phyloP scores from a whole-genome alignment of 2,113 vertebrate species.

The Anolis sagrei region DNA sequence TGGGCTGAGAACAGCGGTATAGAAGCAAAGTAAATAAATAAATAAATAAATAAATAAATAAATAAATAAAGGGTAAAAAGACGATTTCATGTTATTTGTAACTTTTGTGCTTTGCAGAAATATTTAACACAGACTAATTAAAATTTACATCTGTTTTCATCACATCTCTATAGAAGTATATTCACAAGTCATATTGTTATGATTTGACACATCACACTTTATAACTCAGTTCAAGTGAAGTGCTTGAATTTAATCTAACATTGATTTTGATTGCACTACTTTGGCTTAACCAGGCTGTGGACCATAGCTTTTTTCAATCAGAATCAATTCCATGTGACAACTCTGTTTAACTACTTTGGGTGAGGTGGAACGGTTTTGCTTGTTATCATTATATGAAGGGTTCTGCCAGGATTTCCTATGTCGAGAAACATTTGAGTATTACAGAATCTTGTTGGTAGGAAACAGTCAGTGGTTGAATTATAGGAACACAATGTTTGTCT shows the following conservation, averaged over 20 bases:
- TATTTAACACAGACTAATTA: background rate
- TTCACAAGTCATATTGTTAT: background rate
- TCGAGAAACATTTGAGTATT: conserved; percentile 14
- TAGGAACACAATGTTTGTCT: conserved; percentile 8
- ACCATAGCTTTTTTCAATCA: conserved; percentile 12
- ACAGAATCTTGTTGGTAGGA: conserved; percentile 7
- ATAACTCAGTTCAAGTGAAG: background rate
- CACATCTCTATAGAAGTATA: too few relatives aligned
- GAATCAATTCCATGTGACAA: conserved; percentile 22
- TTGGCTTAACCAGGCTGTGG: conserved; percentile 3
- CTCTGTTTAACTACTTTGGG: conserved; percentile 1
- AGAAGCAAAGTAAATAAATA: too few relatives aligned
- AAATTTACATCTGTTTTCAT: background rate
- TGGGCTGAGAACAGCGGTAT: too few relatives aligned
- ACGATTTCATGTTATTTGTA: background rate
- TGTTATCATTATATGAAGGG: background rate
- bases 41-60: too few relatives aligned
- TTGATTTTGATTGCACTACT: conserved; percentile 8
- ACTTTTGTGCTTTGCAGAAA: background rate
- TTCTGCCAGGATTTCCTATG: conserved; percentile 2
- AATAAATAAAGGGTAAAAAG: background rate
- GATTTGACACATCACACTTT: background rate
- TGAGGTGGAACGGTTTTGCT: conserved; percentile 3
- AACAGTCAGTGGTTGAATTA: conserved; percentile 18
- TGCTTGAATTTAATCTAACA: conserved; percentile 3